phyloP scores from a whole-genome alignment of 2,888 invertebrate species.

The Ctenicera cuprea region DNA sequence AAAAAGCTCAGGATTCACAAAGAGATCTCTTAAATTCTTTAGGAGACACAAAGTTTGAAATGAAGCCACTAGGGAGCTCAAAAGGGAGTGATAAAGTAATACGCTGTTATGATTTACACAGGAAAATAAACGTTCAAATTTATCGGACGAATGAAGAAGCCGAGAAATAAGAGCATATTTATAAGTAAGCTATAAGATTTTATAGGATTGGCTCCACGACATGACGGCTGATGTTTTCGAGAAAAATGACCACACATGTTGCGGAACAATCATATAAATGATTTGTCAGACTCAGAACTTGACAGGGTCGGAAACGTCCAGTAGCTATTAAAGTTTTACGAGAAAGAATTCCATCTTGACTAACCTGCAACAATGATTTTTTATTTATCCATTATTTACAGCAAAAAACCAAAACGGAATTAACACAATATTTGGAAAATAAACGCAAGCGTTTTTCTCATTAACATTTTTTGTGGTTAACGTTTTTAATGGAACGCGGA shows the following conservation, averaged over 20 bases:
- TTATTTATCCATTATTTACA: conserved; percentile 1
- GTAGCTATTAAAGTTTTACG: conserved; percentile 38
- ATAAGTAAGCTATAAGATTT: conserved; percentile 43
- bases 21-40: conserved; percentile 18
- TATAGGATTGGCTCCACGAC: conserved; percentile 40
- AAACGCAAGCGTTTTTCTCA: background rate
- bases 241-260: conserved; percentile 45
- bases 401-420: background rate
- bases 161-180: conserved; percentile 36
- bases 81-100: conserved; percentile 39
- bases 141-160: conserved; percentile 33
- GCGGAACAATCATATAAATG: conserved; percentile 48
- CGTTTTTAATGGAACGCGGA: conserved; percentile 7
- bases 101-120: conserved; percentile 29
- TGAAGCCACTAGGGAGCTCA: conserved; percentile 31
- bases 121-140: conserved; percentile 28
- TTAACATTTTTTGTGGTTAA: background rate
- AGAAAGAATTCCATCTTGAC: conserved; percentile 27
- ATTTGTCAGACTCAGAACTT: conserved; percentile 43
- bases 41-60: conserved; percentile 30
- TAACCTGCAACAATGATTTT: conserved; percentile 4
- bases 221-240: conserved; percentile 45
- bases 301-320: conserved; percentile 36
- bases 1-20: conserved; percentile 17
- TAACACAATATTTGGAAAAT: background rate